phyloP scores from a whole-genome alignment of 2,113 vertebrate genomes.

The Varanus komodoensis region DNA sequence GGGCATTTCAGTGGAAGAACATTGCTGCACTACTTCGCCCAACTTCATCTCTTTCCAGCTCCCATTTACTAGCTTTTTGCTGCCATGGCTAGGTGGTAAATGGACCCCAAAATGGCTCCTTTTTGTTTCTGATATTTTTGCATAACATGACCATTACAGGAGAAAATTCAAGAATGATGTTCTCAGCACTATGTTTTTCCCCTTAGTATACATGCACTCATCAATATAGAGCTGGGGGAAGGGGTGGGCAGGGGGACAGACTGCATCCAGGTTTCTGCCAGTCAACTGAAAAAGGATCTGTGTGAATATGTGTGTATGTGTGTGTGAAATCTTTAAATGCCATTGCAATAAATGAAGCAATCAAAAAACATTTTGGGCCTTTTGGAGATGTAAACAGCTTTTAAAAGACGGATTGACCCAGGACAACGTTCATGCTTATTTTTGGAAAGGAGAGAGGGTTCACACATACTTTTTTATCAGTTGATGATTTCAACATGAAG shows the following conservation, averaged over 20 bases:
- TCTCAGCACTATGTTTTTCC: slow-evolving; percentile 61
- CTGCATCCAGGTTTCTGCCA: slow-evolving; percentile 35
- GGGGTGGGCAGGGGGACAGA: slow-evolving; percentile 17
- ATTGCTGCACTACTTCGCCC: neutral
- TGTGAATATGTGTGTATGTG: too few relatives aligned
- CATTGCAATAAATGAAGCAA: neutral
- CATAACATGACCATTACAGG: slow-evolving; percentile 53
- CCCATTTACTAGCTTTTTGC: slow-evolving; percentile 49
- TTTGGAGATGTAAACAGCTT: neutral
- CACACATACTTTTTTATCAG: neutral
- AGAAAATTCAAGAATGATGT: slow-evolving; percentile 54
- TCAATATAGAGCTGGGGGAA: too few relatives aligned
- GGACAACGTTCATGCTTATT: neutral
- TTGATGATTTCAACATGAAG: neutral
- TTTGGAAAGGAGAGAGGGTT: neutral
- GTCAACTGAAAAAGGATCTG: neutral
- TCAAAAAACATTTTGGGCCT: neutral
- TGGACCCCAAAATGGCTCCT: slow-evolving; percentile 42
- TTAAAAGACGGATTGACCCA: neutral
- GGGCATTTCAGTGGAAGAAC: neutral
- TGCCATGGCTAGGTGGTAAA: slow-evolving; percentile 57
- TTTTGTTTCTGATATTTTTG: slow-evolving; percentile 62
- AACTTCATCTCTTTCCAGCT: slow-evolving; percentile 37
- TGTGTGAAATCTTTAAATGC: neutral
- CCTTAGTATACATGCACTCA: slow-evolving; percentile 58